These are phyloP conservation scores for Leucophora obtusa DNA, from an alignment of 2,888 invertebrate species.

Conservation along the genomic window DNA sequence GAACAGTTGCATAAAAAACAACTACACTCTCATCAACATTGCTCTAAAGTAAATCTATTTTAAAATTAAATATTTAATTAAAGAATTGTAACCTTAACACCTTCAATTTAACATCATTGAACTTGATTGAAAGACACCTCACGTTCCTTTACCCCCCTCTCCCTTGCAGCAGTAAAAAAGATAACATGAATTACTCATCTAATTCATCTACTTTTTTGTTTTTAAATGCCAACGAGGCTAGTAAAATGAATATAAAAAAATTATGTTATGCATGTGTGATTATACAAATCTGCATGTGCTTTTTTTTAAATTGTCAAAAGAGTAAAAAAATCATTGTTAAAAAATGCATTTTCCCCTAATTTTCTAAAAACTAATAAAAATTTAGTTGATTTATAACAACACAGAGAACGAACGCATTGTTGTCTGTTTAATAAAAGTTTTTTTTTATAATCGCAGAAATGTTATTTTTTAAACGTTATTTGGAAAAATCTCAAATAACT, in stretches of 20 bases:
- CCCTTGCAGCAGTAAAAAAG: neutral
- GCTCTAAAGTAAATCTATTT: neutral
- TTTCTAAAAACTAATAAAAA: conserved; percentile 11
- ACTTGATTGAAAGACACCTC: conserved; percentile 42
- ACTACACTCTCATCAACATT: neutral
- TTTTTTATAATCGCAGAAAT: conserved; percentile 61
- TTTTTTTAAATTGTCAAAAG: neutral
- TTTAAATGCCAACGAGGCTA: neutral
- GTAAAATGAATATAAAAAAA: neutral
- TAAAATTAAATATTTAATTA: conserved; percentile 26
- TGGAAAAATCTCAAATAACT: conserved; percentile 72
- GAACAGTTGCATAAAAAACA: no score
- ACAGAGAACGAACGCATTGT: conserved; percentile 13
- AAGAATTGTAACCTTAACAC: conserved; percentile 41
- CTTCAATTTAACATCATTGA: conserved; percentile 47
- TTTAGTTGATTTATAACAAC: conserved; percentile 50
- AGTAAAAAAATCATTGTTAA: conserved; percentile 23
- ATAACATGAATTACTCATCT: conserved; percentile 43
- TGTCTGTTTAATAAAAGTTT: neutral
- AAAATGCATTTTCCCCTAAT: neutral
- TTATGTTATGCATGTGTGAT: conserved; percentile 48
- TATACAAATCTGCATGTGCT: neutral
- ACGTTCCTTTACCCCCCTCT: neutral
- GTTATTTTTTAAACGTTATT: conserved; percentile 74
- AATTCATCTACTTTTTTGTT: neutral